Base-by-base conservation (phyloP, 1,140 invertebrate species). In the Cherax quadricarinatus region DNA sequence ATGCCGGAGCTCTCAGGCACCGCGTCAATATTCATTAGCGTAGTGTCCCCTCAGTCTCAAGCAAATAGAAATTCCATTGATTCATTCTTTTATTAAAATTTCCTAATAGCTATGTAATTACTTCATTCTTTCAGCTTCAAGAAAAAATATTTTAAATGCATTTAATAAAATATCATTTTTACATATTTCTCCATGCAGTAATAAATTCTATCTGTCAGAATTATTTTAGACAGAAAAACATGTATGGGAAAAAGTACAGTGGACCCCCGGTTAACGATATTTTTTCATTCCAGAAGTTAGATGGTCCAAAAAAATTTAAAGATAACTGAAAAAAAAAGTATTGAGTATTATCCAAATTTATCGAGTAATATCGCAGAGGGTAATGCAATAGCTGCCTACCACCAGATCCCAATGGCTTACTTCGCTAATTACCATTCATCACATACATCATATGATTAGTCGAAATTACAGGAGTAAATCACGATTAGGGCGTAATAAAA, bases 401-500 rank as follows among this genome's bases (percentile, higher is more conserved):
- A 21, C 48, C 30, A 14, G 87, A 80, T 88, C 79, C 60, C 3
- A 21, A 57, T 75, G 88, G 88, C 80, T 89, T 89, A 89, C 53
- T 70, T 30, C 49, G 4, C 60, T 91, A 91, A 91, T 91, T 84
- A 85, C 82, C 48, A 79, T 91, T 84, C 89, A 86, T 91, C 89
- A 91, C 89, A 85, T 85, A 57, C 89, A 85, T 91, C 89, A 91
- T 85, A 57, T 79, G 82, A 84, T 91, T 85, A 85, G 89, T 83
- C 83, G 89, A 91, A 91, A 91, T 91, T 84, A 91, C 82, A 85
- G 48, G 73, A 86, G 89, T 91, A 91, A 85, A 91, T 91, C 89
- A 91, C 79, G 89, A 85, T 91, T 91, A 91, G 53, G 82, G 82
- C 21, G 89, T 91, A 91, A 91, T 91, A 91, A 91, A 91, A 91